phyloP scores from a whole-genome alignment of 2,797 vertebrate species.

The Hydrocynus forskahlii region DNA sequence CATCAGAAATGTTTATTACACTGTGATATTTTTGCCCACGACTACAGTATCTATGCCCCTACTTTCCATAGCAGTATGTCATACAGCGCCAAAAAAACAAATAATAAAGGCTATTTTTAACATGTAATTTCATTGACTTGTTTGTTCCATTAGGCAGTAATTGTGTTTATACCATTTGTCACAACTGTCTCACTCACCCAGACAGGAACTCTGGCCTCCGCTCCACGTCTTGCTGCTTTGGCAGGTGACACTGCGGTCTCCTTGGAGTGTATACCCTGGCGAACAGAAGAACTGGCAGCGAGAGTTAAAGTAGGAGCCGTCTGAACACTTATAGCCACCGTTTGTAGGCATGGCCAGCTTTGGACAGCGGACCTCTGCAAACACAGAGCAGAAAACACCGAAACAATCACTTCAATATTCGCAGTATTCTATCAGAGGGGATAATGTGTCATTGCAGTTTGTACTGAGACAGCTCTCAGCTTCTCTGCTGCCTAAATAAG shows the following conservation, averaged over 20 bases:
- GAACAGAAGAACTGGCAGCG: slow-evolving; percentile 95
- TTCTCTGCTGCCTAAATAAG: background rate
- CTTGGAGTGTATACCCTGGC: slow-evolving; percentile 88
- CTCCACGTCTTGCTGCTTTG: slow-evolving; percentile 90
- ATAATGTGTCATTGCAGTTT: background rate
- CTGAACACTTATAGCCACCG: slow-evolving; percentile 91
- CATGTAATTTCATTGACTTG: too few relatives aligned
- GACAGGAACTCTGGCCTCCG: slow-evolving; percentile 80
- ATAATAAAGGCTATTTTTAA: too few relatives aligned
- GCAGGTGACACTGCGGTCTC: slow-evolving; percentile 85
- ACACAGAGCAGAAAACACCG: background rate
- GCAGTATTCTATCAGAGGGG: too few relatives aligned
- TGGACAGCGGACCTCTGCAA: slow-evolving; percentile 89
- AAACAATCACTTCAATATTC: background rate
- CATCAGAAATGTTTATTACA: too few relatives aligned
- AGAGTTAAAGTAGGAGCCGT: slow-evolving; percentile 96
- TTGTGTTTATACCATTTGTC: background rate
- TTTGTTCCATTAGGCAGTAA: too few relatives aligned
- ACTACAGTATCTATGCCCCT: too few relatives aligned
- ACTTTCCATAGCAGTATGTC: too few relatives aligned
- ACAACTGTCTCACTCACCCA: slow-evolving; percentile 76
- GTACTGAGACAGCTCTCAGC: background rate
- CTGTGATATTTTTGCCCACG: too few relatives aligned
- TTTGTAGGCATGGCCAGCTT: slow-evolving; percentile 86
- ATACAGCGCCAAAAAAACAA: too few relatives aligned